These are phyloP conservation scores for Protobothrops mucrosquamatus DNA, from an alignment of 2,113 vertebrate genomes.

Conservation along the genomic window DNA sequence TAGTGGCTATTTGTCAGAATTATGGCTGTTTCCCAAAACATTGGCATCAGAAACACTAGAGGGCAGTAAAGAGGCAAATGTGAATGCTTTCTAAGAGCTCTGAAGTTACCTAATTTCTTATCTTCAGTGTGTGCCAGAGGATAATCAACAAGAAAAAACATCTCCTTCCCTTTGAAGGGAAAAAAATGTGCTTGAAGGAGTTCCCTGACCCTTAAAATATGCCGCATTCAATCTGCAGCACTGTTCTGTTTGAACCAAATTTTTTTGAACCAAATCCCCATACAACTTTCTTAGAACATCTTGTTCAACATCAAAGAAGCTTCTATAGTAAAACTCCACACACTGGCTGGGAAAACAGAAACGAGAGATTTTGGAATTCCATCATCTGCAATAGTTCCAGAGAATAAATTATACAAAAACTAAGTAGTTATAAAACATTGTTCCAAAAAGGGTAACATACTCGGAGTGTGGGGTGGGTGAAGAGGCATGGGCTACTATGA, in stretches of 20 bases:
- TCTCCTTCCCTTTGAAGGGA: neutral
- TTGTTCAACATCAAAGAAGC: slow-evolving; percentile 42
- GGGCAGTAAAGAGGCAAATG: slow-evolving; percentile 4
- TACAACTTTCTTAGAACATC: neutral
- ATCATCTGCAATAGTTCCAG: slow-evolving; percentile 37
- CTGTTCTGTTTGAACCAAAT: neutral
- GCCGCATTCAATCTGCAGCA: neutral
- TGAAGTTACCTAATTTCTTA: neutral
- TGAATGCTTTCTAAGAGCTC: neutral
- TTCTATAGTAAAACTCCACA: neutral
- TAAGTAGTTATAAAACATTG: slow-evolving; percentile 49
- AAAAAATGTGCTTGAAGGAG: neutral
- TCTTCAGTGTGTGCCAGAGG: neutral
- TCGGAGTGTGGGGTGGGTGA: neutral
- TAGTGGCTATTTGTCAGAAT: neutral
- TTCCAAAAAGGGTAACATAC: slow-evolving; percentile 37
- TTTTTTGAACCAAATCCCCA: neutral
- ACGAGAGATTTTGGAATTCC: neutral
- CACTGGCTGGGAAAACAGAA: slow-evolving; percentile 16
- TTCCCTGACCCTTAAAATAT: slow-evolving; percentile 1
- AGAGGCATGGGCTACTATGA: neutral
- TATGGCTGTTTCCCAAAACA: neutral
- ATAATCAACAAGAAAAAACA: neutral
- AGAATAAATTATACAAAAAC: slow-evolving; percentile 48
- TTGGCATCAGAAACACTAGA: neutral